Evolutionary conservation across 1,140 invertebrate genomes (phyloP).

Genomic region (Cherax destructor): DNA sequence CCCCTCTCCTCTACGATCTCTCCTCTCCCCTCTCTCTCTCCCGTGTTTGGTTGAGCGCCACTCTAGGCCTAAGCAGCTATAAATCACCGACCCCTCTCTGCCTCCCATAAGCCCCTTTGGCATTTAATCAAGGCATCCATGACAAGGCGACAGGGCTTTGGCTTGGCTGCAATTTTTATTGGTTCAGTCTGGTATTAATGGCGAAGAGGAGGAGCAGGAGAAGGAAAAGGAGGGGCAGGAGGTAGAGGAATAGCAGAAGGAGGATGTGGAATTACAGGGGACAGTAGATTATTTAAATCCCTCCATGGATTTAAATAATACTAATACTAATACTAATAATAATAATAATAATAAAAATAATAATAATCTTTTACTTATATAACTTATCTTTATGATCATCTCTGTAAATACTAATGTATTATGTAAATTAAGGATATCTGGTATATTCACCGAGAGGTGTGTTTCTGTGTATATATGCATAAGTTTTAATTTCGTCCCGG

Average conservation of each 20-base stretch:
- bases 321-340: no score
- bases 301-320: no score
- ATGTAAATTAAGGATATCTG: no score
- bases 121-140: conserved; percentile 60
- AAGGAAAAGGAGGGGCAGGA: conserved; percentile 6
- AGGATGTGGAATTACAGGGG: no score
- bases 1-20: not conserved
- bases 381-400: no score
- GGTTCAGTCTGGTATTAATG: conserved; percentile 16
- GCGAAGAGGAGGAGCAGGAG: not conserved
- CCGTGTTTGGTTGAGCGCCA: conserved; percentile 44
- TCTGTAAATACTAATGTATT: no score
- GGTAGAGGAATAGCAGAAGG: not conserved
- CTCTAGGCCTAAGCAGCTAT: conserved; percentile 36
- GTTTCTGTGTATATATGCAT: no score
- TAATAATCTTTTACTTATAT: no score
- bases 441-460: no score
- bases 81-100: conserved; percentile 46
- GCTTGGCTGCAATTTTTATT: conserved; percentile 52
- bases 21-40: not conserved
- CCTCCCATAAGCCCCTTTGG: conserved; percentile 17
- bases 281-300: no score
- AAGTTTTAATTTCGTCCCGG: no score
- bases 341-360: no score
- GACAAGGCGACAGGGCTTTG: conserved; percentile 35